Base-by-base conservation (phyloP, 2,797 vertebrate genomes). In the Mycteria americana region DNA sequence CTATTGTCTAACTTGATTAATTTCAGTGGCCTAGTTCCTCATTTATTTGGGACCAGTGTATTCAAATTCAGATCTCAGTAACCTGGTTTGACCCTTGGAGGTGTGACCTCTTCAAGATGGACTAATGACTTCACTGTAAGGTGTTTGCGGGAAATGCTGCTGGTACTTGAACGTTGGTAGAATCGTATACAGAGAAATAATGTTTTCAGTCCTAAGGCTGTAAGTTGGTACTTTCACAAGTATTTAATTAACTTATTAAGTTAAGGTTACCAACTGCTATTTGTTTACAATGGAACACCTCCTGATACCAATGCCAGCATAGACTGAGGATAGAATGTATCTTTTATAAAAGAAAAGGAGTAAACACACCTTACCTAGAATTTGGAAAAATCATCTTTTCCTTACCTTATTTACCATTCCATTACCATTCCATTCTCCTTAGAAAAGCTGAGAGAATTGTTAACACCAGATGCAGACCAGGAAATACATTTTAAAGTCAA, bases 341-440 rank as follows among this genome's bases (percentile, higher is more conserved):
- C 11, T 89, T 89, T 59, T 45, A 30, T 31, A 56, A 69, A 91
- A 77, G 8, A 37, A 82, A 79, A 67, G 11, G 13, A 10, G 4
- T 25, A 81, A 85, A n/a, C 33, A 43, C 13, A 70, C 1, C 3
- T 35, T 39, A 31, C 10, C 30, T 51, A 67, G 14, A 85, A 82
- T 63, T 23, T 39, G 0, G 10, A 43, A 67, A 76, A 80, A 50
- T 7, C 0, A 5, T 51, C 0, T 22, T 65, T 89, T 82, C 3
- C 25, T 54, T 62, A 9, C 15, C 8, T 54, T 41, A 54, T 70
- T 70, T 83, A 46, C 35, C 22, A 18, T 59, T 51, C 33, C 13
- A 13, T 60, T 84, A 13, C 13, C 8, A 37, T 46, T 85, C 15
- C 37, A 28, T 14, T 56, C 11, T 65, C n/a, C 46, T 81, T 50